Percentiles rank a stretch among this genome's conserved stretches.
Evolutionary conservation across 2,888 invertebrate species (phyloP).

Genomic region (Hirtodrosophila trivittata): DNA sequence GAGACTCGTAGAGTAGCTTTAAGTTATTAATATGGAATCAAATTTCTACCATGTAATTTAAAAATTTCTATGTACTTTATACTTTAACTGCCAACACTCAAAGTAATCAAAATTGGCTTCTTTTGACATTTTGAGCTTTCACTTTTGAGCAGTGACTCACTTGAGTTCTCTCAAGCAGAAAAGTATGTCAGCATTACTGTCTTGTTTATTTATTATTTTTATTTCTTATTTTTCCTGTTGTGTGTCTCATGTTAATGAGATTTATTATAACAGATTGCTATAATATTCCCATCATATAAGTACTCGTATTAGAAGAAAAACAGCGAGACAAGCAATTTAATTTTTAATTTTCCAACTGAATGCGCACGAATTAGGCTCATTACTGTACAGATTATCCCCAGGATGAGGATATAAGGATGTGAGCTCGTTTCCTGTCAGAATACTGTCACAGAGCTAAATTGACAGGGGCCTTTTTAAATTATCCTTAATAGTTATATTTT

Average conservation of each 20-base stretch:
- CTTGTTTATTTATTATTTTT: slow-evolving; percentile 4
- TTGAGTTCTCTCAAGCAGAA: slow-evolving; percentile 24
- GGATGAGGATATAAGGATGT: slow-evolving; percentile 33
- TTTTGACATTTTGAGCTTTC: neutral
- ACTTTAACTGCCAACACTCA: neutral
- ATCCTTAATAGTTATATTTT: slow-evolving; percentile 30
- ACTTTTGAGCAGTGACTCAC: slow-evolving; percentile 1
- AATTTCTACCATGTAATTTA: neutral
- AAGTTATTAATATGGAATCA: slow-evolving; percentile 3
- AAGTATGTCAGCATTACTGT: slow-evolving; percentile 6
- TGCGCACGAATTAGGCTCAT: slow-evolving; percentile 76
- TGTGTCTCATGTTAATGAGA: slow-evolving; percentile 63
- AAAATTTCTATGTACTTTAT: slow-evolving; percentile 6
- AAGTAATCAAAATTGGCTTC: neutral
- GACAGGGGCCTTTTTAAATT: slow-evolving; percentile 43
- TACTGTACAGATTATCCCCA: slow-evolving; percentile 59
- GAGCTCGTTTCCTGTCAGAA: slow-evolving; percentile 1
- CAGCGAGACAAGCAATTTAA: slow-evolving; percentile 74
- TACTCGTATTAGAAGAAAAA: slow-evolving; percentile 24
- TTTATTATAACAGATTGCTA: slow-evolving; percentile 66
- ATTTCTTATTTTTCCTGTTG: slow-evolving; percentile 10
- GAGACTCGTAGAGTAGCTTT: neutral
- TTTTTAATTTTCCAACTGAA: slow-evolving; percentile 79
- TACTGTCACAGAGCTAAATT: neutral
- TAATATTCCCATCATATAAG: slow-evolving; percentile 42